Conservation (phyloP, 2,888 invertebrate species). For the Asteroscopus sphinx region DNA sequence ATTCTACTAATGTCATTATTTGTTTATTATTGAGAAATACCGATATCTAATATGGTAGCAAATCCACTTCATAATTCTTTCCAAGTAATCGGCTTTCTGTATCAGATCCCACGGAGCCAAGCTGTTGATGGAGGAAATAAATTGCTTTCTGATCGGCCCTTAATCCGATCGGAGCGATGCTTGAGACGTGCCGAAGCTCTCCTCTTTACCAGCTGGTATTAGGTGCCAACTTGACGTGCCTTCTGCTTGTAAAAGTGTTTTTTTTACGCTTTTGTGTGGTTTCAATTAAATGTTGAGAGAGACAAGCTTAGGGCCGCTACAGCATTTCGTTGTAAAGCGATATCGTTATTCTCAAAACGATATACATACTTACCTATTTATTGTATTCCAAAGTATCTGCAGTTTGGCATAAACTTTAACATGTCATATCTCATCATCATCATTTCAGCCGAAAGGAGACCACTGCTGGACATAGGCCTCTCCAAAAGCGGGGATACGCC, state of each 20-base stretch:
- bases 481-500: too few relatives aligned
- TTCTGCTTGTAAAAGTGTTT: background rate
- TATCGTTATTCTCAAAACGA: too few relatives aligned
- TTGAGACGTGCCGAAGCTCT: constrained; percentile 9
- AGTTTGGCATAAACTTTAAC: too few relatives aligned
- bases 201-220: constrained; percentile 8
- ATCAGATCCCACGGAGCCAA: constrained; percentile 11
- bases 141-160: constrained; percentile 35
- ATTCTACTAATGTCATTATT: too few relatives aligned
- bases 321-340: too few relatives aligned
- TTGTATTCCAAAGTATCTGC: too few relatives aligned
- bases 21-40: background rate
- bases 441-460: too few relatives aligned
- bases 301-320: too few relatives aligned
- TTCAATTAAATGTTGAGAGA: background rate
- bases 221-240: constrained; percentile 15
- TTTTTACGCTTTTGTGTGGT: background rate
- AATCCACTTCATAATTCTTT: constrained; percentile 10
- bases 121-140: constrained; percentile 32
- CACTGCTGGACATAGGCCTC: too few relatives aligned
- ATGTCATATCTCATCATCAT: too few relatives aligned
- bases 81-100: constrained; percentile 3
- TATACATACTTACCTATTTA: too few relatives aligned
- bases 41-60: background rate
- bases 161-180: constrained; percentile 16